Conservation (phyloP, 2,113 vertebrate species). For the Clarias magur region DNA sequence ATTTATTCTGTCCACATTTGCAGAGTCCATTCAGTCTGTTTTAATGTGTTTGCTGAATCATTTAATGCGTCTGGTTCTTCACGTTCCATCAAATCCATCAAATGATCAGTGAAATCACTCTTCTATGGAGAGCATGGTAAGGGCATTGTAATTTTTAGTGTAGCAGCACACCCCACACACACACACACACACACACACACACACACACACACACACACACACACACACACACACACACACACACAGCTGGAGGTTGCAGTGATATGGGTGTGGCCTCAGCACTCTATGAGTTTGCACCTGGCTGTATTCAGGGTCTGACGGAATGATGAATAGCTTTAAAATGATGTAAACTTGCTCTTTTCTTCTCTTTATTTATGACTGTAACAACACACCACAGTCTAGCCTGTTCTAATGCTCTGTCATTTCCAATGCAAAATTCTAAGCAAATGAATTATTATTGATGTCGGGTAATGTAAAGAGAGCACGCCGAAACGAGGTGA, state of each 20-base stretch:
- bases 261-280: slow-evolving; percentile 6
- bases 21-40: too few species aligned
- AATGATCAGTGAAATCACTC: background rate
- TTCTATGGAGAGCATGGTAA: background rate
- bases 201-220: slow-evolving; percentile 21
- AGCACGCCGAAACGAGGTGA: too few species aligned
- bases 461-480: too few species aligned
- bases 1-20: background rate
- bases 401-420: background rate
- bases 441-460: background rate
- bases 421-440: background rate
- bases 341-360: background rate
- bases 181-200: slow-evolving; percentile 9
- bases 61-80: background rate
- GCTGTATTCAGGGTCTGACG: background rate
- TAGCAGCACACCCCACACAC: background rate
- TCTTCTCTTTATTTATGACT: background rate
- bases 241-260: slow-evolving; percentile 9
- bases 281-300: slow-evolving; percentile 5
- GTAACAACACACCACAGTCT: background rate
- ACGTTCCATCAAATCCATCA: background rate
- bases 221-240: background rate
- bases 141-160: background rate
- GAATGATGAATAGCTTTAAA: background rate
- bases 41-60: background rate